Evolutionary conservation across 2,797 vertebrate genomes (phyloP).

Genomic region (Amazonetta brasiliensis): DNA sequence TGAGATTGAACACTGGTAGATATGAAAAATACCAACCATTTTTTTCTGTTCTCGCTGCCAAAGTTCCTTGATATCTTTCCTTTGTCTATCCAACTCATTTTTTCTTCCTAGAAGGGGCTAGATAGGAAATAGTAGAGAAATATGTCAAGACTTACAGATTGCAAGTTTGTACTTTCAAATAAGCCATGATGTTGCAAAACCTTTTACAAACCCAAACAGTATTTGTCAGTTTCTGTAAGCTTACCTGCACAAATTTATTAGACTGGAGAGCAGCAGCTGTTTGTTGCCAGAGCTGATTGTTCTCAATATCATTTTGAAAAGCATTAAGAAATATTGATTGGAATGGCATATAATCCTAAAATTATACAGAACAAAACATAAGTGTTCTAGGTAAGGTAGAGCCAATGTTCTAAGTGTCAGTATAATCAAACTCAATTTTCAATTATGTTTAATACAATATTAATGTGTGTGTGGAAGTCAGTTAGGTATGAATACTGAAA

Average conservation of each 20-base stretch:
- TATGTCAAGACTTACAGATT: not conserved
- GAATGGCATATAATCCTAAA: slow-evolving; percentile 96
- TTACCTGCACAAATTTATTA: slow-evolving; percentile 97
- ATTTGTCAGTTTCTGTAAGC: not conserved
- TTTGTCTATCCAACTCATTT: slow-evolving; percentile 94
- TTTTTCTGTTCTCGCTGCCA: slow-evolving; percentile 98
- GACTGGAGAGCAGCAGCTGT: slow-evolving; percentile 90
- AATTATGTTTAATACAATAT: not conserved
- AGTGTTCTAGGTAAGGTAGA: not conserved
- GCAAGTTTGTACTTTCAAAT: not conserved
- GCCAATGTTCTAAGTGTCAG: not conserved
- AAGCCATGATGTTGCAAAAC: not conserved
- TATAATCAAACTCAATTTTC: not conserved
- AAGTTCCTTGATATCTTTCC: slow-evolving; percentile 97
- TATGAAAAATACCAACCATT: slow-evolving; percentile 86
- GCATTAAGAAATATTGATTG: slow-evolving; percentile 90
- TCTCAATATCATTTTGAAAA: slow-evolving; percentile 92
- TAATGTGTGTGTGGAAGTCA: not conserved
- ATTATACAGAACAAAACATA: slow-evolving; percentile 42
- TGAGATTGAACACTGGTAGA: not conserved
- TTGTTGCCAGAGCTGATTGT: slow-evolving; percentile 90
- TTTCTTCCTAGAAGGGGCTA: slow-evolving; percentile 94
- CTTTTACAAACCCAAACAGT: not conserved
- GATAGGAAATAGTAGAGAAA: slow-evolving; percentile 22
- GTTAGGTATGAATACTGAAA: not conserved